A percentile compares a stretch with the other conserved stretches of the same genome.
phyloP scores from a whole-genome alignment of 37 sponge, comb jelly and placozoan genomes.

The Axinella damicornis region DNA sequence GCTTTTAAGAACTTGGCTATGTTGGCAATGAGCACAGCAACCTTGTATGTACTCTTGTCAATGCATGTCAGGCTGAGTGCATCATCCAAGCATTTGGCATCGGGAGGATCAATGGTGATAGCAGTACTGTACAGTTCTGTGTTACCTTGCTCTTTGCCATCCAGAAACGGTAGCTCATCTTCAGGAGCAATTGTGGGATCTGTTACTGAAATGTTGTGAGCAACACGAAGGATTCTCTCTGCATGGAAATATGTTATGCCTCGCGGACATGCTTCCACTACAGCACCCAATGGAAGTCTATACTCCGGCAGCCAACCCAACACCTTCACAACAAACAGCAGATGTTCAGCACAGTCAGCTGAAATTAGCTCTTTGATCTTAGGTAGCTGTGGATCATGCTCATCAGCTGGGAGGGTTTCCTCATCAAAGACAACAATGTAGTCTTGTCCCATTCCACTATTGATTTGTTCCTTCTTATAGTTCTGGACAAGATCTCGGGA shows the following conservation, averaged over 20 bases:
- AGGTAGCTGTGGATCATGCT: conserved; percentile 33
- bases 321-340: conserved; percentile 61
- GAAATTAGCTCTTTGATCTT: conserved; percentile 51
- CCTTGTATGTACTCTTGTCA: conserved; percentile 13
- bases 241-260: conserved; percentile 48
- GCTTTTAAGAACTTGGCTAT: conserved; percentile 15
- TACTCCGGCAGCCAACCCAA: conserved; percentile 44
- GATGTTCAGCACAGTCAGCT: conserved; percentile 22
- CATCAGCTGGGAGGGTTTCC: neutral
- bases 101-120: conserved; percentile 65
- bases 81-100: conserved; percentile 51
- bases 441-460: neutral
- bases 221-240: conserved; percentile 43
- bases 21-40: conserved; percentile 53
- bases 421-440: conserved; percentile 29
- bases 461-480: neutral
- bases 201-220: conserved; percentile 11
- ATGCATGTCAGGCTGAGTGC: conserved; percentile 30
- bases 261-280: conserved; percentile 45
- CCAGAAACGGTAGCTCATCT: neutral
- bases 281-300: conserved; percentile 57
- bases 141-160: neutral
- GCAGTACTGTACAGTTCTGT: neutral
- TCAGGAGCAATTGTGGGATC: neutral
- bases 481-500: conserved; percentile 12